phyloP scores from a whole-genome alignment of 2,113 vertebrate species.

The Ptyas mucosa region DNA sequence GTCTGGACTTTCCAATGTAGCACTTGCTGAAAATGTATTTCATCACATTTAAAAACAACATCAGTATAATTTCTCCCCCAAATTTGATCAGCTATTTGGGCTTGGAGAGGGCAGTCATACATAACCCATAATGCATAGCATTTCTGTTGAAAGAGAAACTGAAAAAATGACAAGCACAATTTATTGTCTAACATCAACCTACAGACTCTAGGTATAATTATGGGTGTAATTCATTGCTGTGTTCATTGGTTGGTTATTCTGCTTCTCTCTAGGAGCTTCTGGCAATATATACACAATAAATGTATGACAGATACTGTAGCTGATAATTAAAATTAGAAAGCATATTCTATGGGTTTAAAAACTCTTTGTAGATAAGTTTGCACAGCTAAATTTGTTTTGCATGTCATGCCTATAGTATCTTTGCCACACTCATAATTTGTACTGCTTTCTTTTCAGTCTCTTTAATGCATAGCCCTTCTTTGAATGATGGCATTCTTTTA shows the following conservation, averaged over 20 bases:
- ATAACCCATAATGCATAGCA: slow-evolving; percentile 24
- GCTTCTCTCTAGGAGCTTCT: neutral
- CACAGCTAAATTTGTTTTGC: slow-evolving; percentile 61
- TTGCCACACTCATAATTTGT: slow-evolving; percentile 55
- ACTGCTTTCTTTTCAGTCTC: slow-evolving; percentile 36
- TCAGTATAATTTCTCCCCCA: neutral
- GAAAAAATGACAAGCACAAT: slow-evolving; percentile 2
- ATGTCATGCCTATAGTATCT: slow-evolving; percentile 54
- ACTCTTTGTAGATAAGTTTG: slow-evolving; percentile 48
- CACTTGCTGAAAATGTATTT: neutral
- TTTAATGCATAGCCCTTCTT: slow-evolving; percentile 49
- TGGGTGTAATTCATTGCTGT: neutral
- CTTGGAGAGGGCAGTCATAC: slow-evolving; percentile 19
- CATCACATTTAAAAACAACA: slow-evolving; percentile 7
- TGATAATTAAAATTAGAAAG: neutral
- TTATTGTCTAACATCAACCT: slow-evolving; percentile 22
- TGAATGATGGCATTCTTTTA: slow-evolving; percentile 54
- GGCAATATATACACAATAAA: neutral
- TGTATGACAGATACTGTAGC: neutral
- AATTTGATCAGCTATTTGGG: slow-evolving; percentile 37
- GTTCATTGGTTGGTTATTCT: neutral
- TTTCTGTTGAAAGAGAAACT: slow-evolving; percentile 9
- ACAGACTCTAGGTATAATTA: slow-evolving; percentile 3
- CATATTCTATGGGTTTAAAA: slow-evolving; percentile 24
- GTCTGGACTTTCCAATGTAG: neutral